These are phyloP conservation scores for Gouania willdenowi DNA, from an alignment of 2,797 vertebrate genomes.

Conservation along the genomic window DNA sequence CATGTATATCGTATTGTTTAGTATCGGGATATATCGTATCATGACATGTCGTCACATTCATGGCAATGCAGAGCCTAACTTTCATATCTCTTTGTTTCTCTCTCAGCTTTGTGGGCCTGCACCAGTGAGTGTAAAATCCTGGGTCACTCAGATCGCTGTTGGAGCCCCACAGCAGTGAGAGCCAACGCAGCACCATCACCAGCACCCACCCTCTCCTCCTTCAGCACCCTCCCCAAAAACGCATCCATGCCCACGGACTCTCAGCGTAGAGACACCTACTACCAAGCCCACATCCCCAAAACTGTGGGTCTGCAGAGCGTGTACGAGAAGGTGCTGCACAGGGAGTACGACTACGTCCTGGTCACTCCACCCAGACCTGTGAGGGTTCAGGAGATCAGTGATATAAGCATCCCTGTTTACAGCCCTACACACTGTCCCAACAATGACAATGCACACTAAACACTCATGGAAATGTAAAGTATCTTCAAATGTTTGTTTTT, in stretches of 20 bases:
- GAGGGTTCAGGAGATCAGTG: slow-evolving; percentile 85
- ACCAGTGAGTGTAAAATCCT: slow-evolving; percentile 95
- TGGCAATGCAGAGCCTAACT: no score
- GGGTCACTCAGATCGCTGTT: slow-evolving; percentile 96
- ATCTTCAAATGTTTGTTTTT: slow-evolving; percentile 22
- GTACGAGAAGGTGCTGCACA: slow-evolving; percentile 91
- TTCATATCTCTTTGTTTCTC: neutral
- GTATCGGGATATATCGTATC: no score
- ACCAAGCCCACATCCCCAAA: slow-evolving; percentile 93
- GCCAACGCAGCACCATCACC: slow-evolving; percentile 74
- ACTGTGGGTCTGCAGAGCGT: slow-evolving; percentile 92
- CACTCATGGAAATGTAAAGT: slow-evolving; percentile 41
- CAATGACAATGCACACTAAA: slow-evolving; percentile 25
- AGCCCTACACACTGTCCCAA: slow-evolving; percentile 78
- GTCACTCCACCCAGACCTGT: slow-evolving; percentile 82
- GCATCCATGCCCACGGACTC: slow-evolving; percentile 88
- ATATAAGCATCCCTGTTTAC: slow-evolving; percentile 84
- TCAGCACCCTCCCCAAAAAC: slow-evolving; percentile 81
- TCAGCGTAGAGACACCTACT: slow-evolving; percentile 87
- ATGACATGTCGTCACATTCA: no score
- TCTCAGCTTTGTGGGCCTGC: slow-evolving; percentile 90
- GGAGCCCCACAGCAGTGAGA: slow-evolving; percentile 88
- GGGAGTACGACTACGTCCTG: slow-evolving; percentile 87
- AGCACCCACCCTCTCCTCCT: slow-evolving; percentile 77
- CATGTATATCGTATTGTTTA: no score